Evolutionary conservation across 1,140 invertebrate genomes (phyloP).

Genomic region (Frieseomelitta varia): DNA sequence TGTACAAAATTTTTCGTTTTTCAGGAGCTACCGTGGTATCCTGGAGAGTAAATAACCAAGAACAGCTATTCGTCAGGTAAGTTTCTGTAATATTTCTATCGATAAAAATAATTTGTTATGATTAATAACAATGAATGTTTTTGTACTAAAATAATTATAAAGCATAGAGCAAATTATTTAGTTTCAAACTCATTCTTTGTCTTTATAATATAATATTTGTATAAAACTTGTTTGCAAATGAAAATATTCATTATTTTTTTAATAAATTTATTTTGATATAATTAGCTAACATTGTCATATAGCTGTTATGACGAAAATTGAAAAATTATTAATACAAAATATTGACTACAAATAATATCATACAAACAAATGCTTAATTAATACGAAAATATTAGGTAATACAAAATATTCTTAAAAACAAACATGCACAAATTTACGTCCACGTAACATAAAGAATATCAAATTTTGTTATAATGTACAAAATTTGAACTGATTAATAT

Average conservation of each 20-base stretch:
- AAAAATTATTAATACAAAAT: too few relatives aligned
- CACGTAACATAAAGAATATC: neutral
- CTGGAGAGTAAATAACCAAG: conserved; percentile 97
- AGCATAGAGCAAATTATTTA: neutral
- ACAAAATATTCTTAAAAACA: neutral
- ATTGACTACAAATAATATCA: neutral
- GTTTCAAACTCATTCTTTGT: neutral
- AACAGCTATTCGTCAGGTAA: conserved; percentile 96
- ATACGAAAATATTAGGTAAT: neutral
- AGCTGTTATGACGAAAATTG: too few relatives aligned
- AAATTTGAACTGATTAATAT: neutral
- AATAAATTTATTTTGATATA: neutral
- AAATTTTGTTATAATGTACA: neutral
- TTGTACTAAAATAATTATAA: neutral
- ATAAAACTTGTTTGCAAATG: neutral
- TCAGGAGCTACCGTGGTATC: conserved; percentile 96
- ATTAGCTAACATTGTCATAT: neutral
- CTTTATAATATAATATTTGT: neutral
- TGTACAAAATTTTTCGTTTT: conserved; percentile 78
- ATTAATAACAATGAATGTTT: neutral
- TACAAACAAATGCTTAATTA: neutral
- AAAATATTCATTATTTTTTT: neutral
- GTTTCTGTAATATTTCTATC: conserved; percentile 44
- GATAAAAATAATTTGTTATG: neutral
- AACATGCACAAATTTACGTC: neutral